Evolutionary conservation across 2,888 invertebrate genomes (phyloP), one percentile per base, ranked within the genome.

Genomic region (Ptychoptera contaminata): DNA sequence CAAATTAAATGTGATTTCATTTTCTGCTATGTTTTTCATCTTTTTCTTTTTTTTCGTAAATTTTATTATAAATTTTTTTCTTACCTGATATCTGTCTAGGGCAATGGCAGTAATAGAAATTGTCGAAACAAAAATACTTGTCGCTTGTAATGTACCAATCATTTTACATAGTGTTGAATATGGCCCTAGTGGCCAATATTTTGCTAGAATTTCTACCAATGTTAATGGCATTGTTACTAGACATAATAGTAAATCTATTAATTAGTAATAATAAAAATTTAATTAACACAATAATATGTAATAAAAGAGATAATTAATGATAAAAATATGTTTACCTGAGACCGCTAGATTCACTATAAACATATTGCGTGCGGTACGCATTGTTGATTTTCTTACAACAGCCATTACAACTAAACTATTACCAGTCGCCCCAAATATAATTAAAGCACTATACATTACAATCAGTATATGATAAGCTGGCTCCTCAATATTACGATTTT

Each of bases 31-130:
- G 6, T 8, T 38, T 8, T 16, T 38, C 7, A 31, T n/a, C n/a
- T n/a, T n/a, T n/a, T n/a, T n/a, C n/a, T n/a, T n/a, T n/a, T n/a
- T n/a, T n/a, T n/a, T n/a, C n/a, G n/a, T n/a, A n/a, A n/a, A n/a
- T n/a, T n/a, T n/a, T n/a, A 8, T 10, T 6, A 35, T 6, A 41
- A 37, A n/a, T n/a, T n/a, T 16, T 15, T 11, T 30, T 49, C 54
- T 61, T 59, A 80, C 80, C 73, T 84, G 82, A 65, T 85, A 85
- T 66, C 86, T 71, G 58, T 86, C 86, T 60, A 86, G 68, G 23
- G 86, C 83, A 52, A 93, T 93, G 8, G 92, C 91, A 4, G 91
- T 88, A 54, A 93, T 93, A 51, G 88, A 86, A 58, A 93, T 86
- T 1, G 91, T 91, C 0, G 91, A 92, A 0, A 93, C 90, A 61